These are phyloP conservation scores for Lagria hirta DNA, from an alignment of 2,888 invertebrate genomes.

Conservation along the genomic window DNA sequence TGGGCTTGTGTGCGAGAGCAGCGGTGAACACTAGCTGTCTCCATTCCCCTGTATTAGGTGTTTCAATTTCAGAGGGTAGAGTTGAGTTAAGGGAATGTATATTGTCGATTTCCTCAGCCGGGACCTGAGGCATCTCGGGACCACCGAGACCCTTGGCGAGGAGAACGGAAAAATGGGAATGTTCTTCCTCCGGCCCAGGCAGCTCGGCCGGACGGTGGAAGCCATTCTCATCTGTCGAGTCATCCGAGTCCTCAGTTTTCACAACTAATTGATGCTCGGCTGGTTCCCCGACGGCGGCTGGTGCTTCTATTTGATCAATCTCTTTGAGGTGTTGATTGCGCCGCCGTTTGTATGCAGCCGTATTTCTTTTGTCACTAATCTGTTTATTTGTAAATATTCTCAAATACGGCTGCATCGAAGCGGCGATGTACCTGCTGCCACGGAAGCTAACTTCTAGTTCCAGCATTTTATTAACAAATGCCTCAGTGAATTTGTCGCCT, in stretches of 20 bases:
- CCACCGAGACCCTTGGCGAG: slow-evolving; percentile 5
- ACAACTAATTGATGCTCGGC: not conserved
- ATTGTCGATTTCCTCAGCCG: too few relatives aligned
- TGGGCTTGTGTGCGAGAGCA: slow-evolving; percentile 3
- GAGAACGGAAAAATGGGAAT: not conserved
- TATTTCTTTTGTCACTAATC: not conserved
- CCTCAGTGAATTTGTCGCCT: too few relatives aligned
- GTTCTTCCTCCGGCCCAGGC: slow-evolving; percentile 3
- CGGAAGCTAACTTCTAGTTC: not conserved
- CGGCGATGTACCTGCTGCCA: not conserved
- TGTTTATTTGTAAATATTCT: too few relatives aligned
- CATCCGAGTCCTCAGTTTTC: not conserved
- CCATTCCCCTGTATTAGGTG: too few relatives aligned
- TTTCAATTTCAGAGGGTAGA: slow-evolving; percentile 10
- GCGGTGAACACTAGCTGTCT: too few relatives aligned
- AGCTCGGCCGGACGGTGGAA: not conserved
- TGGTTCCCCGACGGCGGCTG: not conserved
- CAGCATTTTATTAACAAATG: too few relatives aligned
- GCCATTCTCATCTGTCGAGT: slow-evolving; percentile 1
- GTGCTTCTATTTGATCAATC: too few relatives aligned
- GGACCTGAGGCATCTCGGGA: slow-evolving; percentile 1
- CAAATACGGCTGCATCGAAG: too few relatives aligned
- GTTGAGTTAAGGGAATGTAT: too few relatives aligned
- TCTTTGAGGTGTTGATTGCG: not conserved
- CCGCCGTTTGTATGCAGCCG: not conserved